phyloP scores from a whole-genome alignment of 1,140 invertebrate genomes.

The Mya arenaria region DNA sequence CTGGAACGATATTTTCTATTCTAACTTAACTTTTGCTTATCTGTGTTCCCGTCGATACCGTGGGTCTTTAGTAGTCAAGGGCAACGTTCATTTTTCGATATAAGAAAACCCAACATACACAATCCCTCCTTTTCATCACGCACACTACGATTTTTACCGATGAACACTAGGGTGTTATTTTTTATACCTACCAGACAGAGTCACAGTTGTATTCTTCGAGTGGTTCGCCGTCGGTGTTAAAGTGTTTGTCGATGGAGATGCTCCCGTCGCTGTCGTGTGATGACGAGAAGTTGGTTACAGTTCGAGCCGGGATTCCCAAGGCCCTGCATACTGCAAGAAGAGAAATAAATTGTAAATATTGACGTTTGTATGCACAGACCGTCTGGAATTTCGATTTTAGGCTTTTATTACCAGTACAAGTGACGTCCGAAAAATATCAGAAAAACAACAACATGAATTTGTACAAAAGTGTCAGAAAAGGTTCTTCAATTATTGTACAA shows the following conservation, averaged over 20 bases:
- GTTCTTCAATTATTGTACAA: not conserved
- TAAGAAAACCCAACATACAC: too few relatives aligned
- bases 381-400: not conserved
- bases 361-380: not conserved
- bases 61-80: too few relatives aligned
- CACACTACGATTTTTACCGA: too few relatives aligned
- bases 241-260: constrained; percentile 95
- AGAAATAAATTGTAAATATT: not conserved
- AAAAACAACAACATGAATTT: too few relatives aligned
- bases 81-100: too few relatives aligned
- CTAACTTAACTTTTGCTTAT: too few relatives aligned
- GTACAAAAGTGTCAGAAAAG: not conserved
- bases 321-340: constrained; percentile 70
- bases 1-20: too few relatives aligned
- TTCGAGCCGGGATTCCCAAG: constrained; percentile 76
- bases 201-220: constrained; percentile 34
- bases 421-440: too few relatives aligned
- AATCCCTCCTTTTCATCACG: too few relatives aligned
- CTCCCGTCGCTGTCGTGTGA: constrained; percentile 96
- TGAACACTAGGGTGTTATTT: too few relatives aligned
- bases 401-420: too few relatives aligned
- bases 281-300: constrained; percentile 87
- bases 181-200: constrained; percentile 64
- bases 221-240: constrained; percentile 86
- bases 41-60: too few relatives aligned